Evolutionary conservation across 1,140 invertebrate species (phyloP), one percentile per base, ranked within the genome.

Genomic region (Drosophila sulfurigaster): DNA sequence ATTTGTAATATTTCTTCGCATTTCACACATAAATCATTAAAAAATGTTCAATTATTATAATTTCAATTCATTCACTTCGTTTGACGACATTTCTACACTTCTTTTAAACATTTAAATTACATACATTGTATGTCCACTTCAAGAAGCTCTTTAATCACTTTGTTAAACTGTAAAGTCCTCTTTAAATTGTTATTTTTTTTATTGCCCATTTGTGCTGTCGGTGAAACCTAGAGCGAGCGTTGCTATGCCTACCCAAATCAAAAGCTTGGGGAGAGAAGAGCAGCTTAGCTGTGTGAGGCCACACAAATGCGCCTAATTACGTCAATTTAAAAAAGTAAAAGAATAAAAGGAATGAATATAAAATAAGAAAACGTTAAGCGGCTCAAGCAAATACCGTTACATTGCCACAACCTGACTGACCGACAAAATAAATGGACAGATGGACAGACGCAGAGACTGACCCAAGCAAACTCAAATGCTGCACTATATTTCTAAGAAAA

Each of bases 301-400:
- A 54, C 70, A 88, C 73, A 87, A 88, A 82, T 82, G 80, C 62
- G 69, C 67, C 83, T 87, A 87, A 87, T 87, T 87, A 83, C 77
- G 65, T 41, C 77, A 78, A 75, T 80, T 87, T 67, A 75, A 87
- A 25, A 25, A 87, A 71, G 59, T 45, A 63, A 38, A 41, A 51
- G 16, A 28, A 43, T 32, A 67, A 52, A 63, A 30, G 43, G n/a
- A 67, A 75, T 73, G 52, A 59, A 60, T 46, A 51, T 38, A 45
- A 28, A 45, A 15, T 35, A 62, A 57, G 6, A 35, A 56, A 70
- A 64, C 63, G 64, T 68, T 79, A 77, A 83, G 78, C 81, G 62
- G 81, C 73, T 80, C 78, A 67, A 68, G 48, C 38, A 60, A 71
- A 65, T 76, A 43, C 38, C 35, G 68, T 56, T 68, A 68, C 71